phyloP scores from a whole-genome alignment of 2,888 invertebrate species.

The Anarsia innoxiella region DNA sequence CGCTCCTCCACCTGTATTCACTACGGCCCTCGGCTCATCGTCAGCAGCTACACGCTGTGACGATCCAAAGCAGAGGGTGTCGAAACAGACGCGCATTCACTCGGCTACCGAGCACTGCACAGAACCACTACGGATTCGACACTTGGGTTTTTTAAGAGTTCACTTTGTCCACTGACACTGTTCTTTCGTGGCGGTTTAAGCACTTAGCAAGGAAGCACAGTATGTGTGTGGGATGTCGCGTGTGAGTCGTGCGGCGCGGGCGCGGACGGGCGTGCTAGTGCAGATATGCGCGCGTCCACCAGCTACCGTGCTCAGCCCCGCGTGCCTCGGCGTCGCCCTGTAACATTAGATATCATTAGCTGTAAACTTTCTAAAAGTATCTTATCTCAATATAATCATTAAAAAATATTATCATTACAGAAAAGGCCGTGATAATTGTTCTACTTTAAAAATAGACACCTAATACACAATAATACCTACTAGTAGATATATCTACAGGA shows the following conservation, averaged over 20 bases:
- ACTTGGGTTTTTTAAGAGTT: constrained; percentile 35
- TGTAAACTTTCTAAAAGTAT: no score
- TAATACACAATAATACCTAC: no score
- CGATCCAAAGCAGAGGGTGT: constrained; percentile 93
- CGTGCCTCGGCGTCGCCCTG: constrained; percentile 66
- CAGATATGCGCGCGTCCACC: constrained; percentile 47
- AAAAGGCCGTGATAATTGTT: no score
- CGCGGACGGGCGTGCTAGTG: constrained; percentile 60
- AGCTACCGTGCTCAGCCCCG: constrained; percentile 54
- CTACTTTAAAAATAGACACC: no score
- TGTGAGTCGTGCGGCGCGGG: constrained; percentile 65
- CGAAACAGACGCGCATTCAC: constrained; percentile 95
- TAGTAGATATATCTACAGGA: no score
- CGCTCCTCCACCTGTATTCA: constrained; percentile 65
- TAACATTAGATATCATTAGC: constrained; percentile 29
- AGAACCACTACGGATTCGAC: constrained; percentile 57
- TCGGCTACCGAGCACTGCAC: constrained; percentile 74
- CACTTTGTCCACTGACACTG: constrained; percentile 38
- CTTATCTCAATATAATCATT: no score
- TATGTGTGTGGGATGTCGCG: constrained; percentile 52
- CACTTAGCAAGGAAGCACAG: constrained; percentile 44
- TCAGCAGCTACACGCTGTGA: constrained; percentile 87
- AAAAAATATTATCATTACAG: no score
- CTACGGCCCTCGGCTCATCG: constrained; percentile 79
- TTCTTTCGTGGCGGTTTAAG: constrained; percentile 31